phyloP scores from a whole-genome alignment of 2,113 vertebrate genomes.

The Epinephelus moara region DNA sequence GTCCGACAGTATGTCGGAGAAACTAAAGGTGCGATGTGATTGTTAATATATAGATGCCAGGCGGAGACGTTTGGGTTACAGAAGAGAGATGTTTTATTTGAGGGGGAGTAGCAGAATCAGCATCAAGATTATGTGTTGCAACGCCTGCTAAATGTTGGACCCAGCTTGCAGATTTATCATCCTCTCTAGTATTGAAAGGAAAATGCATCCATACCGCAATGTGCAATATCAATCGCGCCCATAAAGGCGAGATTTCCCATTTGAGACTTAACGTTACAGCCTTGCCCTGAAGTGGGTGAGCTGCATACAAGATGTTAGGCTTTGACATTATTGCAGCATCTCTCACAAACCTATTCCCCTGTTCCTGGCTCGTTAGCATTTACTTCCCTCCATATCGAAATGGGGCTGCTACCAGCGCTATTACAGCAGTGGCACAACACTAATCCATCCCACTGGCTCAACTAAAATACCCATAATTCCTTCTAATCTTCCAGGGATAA shows the following conservation, averaged over 20 bases:
- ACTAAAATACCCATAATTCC: constrained; percentile 80
- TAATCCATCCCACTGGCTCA: constrained; percentile 80
- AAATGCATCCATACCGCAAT: constrained; percentile 56
- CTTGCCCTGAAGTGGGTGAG: constrained; percentile 55
- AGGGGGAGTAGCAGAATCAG: constrained; percentile 31
- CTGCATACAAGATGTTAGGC: constrained; percentile 60
- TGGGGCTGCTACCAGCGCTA: constrained; percentile 61
- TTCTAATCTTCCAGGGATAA: constrained; percentile 81
- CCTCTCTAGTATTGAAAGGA: constrained; percentile 57
- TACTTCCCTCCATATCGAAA: constrained; percentile 64
- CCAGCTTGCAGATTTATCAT: constrained; percentile 63
- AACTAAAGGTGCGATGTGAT: constrained; percentile 25
- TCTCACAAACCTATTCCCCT: constrained; percentile 61
- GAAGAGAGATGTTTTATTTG: constrained; percentile 51
- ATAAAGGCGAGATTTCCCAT: constrained; percentile 62
- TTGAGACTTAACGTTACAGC: constrained; percentile 62
- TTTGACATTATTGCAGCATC: constrained; percentile 69
- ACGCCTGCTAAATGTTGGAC: constrained; percentile 43
- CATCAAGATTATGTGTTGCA: constrained; percentile 49
- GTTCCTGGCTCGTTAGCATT: constrained; percentile 68
- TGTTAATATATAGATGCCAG: constrained; percentile 29
- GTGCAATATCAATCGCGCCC: constrained; percentile 50
- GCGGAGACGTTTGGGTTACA: constrained; percentile 9
- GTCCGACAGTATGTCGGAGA: constrained; percentile 17
- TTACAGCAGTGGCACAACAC: constrained; percentile 70